These are phyloP conservation scores for Limnodromus scolopaceus DNA, from an alignment of 2,797 vertebrate genomes.

Conservation along the genomic window DNA sequence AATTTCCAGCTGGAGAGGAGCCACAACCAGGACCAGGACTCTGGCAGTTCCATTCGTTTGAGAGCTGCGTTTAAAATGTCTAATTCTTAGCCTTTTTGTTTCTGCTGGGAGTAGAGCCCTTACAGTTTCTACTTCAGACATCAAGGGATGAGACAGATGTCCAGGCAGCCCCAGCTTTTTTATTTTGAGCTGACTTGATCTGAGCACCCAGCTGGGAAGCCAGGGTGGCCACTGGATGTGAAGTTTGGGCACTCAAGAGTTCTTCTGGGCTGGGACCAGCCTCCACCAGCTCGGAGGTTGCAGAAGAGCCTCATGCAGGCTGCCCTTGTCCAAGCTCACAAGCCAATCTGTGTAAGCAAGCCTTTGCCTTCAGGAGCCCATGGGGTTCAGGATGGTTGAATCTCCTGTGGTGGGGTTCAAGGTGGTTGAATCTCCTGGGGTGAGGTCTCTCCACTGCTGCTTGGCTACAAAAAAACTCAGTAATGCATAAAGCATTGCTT, in stretches of 20 bases:
- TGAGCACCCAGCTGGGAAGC: background rate
- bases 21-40: background rate
- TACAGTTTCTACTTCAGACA: background rate
- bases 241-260: background rate
- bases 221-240: accelerated
- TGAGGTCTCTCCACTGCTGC: accelerated
- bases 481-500: background rate
- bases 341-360: background rate
- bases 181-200: background rate
- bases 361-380: background rate
- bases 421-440: background rate
- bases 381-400: background rate
- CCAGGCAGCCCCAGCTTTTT: background rate
- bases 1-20: background rate
- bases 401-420: background rate
- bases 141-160: background rate
- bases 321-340: background rate
- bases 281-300: background rate
- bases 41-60: background rate
- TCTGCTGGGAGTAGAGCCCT: background rate
- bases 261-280: background rate
- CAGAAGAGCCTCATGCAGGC: accelerated
- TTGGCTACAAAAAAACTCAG: background rate
- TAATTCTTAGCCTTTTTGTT: background rate
- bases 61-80: background rate